Evolutionary conservation across 2,113 vertebrate species (phyloP), one percentile per base, ranked within the genome.

Genomic region (Periophthalmus modestus): DNA sequence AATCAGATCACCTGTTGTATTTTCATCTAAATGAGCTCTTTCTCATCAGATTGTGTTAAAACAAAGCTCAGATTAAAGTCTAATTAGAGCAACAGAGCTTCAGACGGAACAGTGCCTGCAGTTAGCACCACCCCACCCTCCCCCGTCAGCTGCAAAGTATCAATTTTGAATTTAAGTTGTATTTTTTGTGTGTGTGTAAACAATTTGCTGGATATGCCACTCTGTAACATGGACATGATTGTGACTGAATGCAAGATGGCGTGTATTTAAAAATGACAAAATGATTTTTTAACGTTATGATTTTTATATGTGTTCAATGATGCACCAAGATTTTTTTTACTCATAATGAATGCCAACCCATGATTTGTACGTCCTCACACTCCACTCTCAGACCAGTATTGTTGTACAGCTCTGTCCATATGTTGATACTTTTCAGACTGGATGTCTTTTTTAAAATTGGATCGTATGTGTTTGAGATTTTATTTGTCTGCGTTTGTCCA

Each of bases 311-410:
- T 21, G 10, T 57, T 18, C 34, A 65, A n/a, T 43, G 11, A 65
- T 21, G 78, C 81, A 79, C 71, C 21, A 28, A 71, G 75, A 28
- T 46, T 54, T 23, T 34, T 75, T 81, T 50, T 28, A 86, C 84
- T 90, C 88, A 81, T 79, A 77, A 90, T 91, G 18, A 43, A 65
- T 39, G 62, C 62, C 62, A 65, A 92, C 92, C 91, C 93, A 93
- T 82, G 75, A 91, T 84, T 67, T 47, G 18, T 71, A 61, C 43
- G 52, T 55, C n/a, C 57, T 80, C 72, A 48, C 79, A 63, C 66
- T 36, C 79, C 79, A 23, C 74, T 79, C 75, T 75, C 33, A 19
- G 79, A 88, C 89, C 93, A 94, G 93, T 94, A 93, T 93, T 94
- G 87, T 87, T 93, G 91, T 91, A 90, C 87, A 91, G 88, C 87